Conservation (phyloP, 2,888 invertebrate genomes). For the Eristalis tenax region DNA sequence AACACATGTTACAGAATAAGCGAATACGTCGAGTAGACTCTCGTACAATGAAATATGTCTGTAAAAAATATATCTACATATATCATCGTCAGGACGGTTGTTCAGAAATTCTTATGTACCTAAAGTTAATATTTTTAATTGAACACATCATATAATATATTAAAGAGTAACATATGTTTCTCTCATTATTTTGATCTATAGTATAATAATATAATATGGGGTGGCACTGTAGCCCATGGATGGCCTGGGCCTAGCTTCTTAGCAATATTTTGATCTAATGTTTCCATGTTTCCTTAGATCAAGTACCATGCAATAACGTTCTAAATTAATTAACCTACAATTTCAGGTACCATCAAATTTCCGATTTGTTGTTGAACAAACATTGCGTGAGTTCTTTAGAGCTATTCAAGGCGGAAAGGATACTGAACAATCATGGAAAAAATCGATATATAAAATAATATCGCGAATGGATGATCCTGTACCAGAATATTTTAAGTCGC, state of each 20-base stretch:
- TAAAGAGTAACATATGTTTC: too few relatives aligned
- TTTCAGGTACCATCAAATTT: constrained; percentile 97
- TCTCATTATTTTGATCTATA: too few relatives aligned
- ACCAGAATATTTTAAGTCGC: constrained; percentile 99
- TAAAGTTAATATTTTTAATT: not conserved
- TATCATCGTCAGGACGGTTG: not conserved
- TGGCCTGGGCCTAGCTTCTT: too few relatives aligned
- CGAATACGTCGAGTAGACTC: too few relatives aligned
- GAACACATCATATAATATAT: too few relatives aligned
- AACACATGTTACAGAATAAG: too few relatives aligned
- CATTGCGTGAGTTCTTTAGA: constrained; percentile 99
- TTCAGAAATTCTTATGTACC: not conserved
- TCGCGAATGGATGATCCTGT: constrained; percentile 99
- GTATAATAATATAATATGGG: too few relatives aligned
- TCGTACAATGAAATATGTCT: too few relatives aligned
- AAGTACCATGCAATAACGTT: not conserved
- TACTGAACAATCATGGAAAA: constrained; percentile 99
- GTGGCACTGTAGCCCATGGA: too few relatives aligned
- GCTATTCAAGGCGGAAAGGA: constrained; percentile 98
- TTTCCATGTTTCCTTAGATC: too few relatives aligned
- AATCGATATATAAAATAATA: constrained; percentile 99
- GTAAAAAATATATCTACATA: too few relatives aligned
- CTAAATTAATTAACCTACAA: not conserved
- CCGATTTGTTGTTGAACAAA: constrained; percentile 98
- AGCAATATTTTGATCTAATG: too few relatives aligned